phyloP scores from a whole-genome alignment of 1,140 invertebrate species.

The Ruditapes philippinarum region DNA sequence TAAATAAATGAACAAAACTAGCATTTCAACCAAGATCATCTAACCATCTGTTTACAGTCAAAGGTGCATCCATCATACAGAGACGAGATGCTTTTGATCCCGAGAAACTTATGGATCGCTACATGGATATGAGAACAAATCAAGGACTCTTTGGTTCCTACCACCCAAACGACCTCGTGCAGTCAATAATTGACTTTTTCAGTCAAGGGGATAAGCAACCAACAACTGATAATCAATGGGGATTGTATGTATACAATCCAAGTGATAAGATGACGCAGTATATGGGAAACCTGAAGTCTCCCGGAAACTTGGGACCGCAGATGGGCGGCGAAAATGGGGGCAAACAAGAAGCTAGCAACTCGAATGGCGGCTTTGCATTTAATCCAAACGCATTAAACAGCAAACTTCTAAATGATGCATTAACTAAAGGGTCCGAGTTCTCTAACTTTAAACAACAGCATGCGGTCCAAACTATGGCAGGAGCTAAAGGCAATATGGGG shows the following conservation, averaged over 20 bases:
- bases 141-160: constrained; percentile 62
- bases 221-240: constrained; percentile 35
- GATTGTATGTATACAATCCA: constrained; percentile 60
- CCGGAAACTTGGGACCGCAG: neutral
- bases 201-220: constrained; percentile 35
- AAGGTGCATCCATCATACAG: neutral
- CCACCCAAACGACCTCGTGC: constrained; percentile 58
- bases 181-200: constrained; percentile 53
- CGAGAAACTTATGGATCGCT: constrained; percentile 59
- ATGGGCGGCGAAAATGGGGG: neutral
- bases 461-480: neutral
- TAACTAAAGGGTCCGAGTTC: neutral
- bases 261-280: constrained; percentile 54
- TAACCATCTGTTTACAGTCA: constrained; percentile 18
- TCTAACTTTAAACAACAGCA: neutral
- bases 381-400: constrained; percentile 41
- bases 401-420: neutral
- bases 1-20: no score
- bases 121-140: constrained; percentile 64
- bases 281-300: constrained; percentile 7
- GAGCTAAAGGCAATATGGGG: neutral
- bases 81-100: constrained; percentile 56
- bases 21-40: no score
- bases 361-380: neutral
- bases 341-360: neutral